Conservation (phyloP, 1,140 invertebrate genomes). For the Ceratina australensis region DNA sequence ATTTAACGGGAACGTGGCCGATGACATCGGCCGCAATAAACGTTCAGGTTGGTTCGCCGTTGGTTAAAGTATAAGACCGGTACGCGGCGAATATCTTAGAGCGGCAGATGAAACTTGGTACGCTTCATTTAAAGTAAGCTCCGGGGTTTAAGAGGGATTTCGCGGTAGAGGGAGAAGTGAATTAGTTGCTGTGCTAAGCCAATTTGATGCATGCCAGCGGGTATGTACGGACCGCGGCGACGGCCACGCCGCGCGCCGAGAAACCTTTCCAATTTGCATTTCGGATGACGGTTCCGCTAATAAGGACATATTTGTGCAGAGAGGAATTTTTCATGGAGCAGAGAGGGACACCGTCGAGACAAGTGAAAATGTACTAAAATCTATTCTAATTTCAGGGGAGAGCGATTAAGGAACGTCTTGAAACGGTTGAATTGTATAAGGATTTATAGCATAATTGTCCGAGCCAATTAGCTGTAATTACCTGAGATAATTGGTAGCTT, state of each 20-base stretch:
- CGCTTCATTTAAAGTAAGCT: constrained; percentile 35
- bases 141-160: constrained; percentile 33
- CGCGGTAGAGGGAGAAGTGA: constrained; percentile 7
- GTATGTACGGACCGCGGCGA: not conserved
- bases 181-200: constrained; percentile 36
- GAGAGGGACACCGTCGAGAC: not conserved
- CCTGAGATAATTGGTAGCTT: constrained; percentile 38
- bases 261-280: not conserved
- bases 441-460: constrained; percentile 47
- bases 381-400: constrained; percentile 20
- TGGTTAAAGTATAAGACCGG: constrained; percentile 1
- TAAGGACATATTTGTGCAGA: constrained; percentile 1
- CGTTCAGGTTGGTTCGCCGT: not conserved
- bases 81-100: constrained; percentile 29
- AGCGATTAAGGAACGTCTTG: constrained; percentile 37
- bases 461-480: constrained; percentile 51
- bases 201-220: constrained; percentile 18
- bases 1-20: not conserved
- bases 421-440: constrained; percentile 9
- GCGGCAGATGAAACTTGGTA: constrained; percentile 6
- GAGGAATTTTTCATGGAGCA: constrained; percentile 6
- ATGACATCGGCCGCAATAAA: constrained; percentile 1
- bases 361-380: not conserved
- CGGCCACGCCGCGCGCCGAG: not conserved
- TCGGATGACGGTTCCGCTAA: not conserved